Conservation (phyloP, 2,113 vertebrate genomes). For the Anguilla rostrata region DNA sequence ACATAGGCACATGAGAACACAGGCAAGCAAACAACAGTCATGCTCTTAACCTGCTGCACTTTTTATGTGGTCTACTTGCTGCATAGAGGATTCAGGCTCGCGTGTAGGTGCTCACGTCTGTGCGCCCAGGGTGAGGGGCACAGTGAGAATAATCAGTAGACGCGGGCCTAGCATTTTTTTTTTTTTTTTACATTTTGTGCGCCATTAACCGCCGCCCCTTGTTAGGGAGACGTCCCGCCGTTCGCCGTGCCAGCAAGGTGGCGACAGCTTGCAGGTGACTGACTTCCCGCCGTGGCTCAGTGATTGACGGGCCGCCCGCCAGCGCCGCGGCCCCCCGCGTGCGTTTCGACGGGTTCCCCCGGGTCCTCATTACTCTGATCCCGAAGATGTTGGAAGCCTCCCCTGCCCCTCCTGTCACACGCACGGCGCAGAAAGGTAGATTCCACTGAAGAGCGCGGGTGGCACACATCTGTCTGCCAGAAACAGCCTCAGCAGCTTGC, state of each 20-base stretch:
- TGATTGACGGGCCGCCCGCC: neutral
- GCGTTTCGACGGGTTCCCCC: neutral
- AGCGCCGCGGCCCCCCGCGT: neutral
- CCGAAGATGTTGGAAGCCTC: neutral
- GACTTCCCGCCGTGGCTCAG: neutral
- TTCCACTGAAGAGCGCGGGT: neutral
- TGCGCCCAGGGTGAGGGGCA: neutral
- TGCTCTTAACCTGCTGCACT: slow-evolving; percentile 10
- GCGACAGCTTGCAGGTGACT: neutral
- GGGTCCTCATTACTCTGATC: slow-evolving; percentile 23
- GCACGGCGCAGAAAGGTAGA: neutral
- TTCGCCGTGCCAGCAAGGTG: neutral
- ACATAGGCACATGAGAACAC: too few relatives aligned
- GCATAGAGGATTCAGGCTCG: slow-evolving; percentile 22
- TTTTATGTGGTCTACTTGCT: slow-evolving; percentile 1
- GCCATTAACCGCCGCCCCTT: neutral
- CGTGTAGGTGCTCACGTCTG: slow-evolving; percentile 10
- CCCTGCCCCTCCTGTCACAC: slow-evolving; percentile 14
- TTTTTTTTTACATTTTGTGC: neutral
- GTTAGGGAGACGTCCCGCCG: neutral
- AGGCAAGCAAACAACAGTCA: too few relatives aligned
- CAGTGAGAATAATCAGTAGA: neutral
- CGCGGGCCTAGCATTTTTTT: neutral
- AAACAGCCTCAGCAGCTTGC: neutral
- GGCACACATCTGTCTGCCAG: slow-evolving; percentile 10